A percentile compares a stretch with the other conserved stretches of the same genome.
Evolutionary conservation across 2,888 invertebrate genomes (phyloP).

Genomic region (Parnassius apollo): DNA sequence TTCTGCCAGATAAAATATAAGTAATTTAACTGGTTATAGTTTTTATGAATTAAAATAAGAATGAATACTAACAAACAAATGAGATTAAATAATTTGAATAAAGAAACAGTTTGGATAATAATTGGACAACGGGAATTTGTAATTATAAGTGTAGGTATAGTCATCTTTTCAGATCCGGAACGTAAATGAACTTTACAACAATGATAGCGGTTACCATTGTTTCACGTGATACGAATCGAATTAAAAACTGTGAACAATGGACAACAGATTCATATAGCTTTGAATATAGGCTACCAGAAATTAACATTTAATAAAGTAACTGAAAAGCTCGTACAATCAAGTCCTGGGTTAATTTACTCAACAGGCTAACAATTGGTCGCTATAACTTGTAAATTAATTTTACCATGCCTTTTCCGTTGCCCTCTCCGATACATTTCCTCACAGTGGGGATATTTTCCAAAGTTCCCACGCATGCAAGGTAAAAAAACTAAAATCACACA

Average conservation of each 20-base stretch:
- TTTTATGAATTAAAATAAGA: no score
- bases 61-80: conserved; percentile 3
- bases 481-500: no score
- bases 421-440: no score
- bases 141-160: conserved; percentile 66
- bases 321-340: conserved; percentile 5
- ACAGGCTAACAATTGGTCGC: no score
- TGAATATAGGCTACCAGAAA: conserved; percentile 20
- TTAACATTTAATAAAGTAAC: conserved; percentile 21
- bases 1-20: no score
- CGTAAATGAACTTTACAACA: conserved; percentile 81
- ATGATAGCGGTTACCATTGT: conserved; percentile 58
- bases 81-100: conserved; percentile 22
- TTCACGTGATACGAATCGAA: conserved; percentile 76
- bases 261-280: conserved; percentile 77
- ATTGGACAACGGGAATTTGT: conserved; percentile 73
- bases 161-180: conserved; percentile 75
- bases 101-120: conserved; percentile 52
- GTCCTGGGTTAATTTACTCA: conserved; percentile 5
- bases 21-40: no score
- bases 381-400: no score
- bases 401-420: no score
- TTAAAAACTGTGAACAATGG: conserved; percentile 78
- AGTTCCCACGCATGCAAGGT: no score
- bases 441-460: no score